A percentile compares a stretch with the other conserved stretches of the same genome.
Evolutionary conservation across 2,888 invertebrate species (phyloP).

Genomic region (Arrhopalites spinosus): DNA sequence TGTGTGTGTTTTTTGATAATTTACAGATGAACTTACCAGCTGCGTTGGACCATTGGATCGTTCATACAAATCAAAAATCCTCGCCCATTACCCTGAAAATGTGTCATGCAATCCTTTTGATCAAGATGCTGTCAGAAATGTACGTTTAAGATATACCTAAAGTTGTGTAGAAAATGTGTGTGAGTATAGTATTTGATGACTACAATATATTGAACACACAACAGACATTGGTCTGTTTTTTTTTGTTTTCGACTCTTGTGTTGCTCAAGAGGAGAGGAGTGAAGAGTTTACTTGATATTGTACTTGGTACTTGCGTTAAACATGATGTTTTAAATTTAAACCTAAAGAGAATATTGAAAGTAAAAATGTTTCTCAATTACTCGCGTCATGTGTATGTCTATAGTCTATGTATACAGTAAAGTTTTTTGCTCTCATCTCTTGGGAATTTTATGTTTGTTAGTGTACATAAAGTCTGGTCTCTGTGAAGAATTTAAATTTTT

Average conservation of each 20-base stretch:
- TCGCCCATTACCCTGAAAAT: constrained; percentile 93
- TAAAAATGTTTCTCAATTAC: not conserved
- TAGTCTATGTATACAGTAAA: not conserved
- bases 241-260: no score
- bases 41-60: constrained; percentile 86
- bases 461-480: not conserved
- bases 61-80: constrained; percentile 89
- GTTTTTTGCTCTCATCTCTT: not conserved
- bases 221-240: no score
- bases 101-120: constrained; percentile 89
- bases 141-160: constrained; percentile 61
- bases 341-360: not conserved
- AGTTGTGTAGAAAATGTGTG: no score
- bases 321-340: no score
- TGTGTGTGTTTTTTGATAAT: constrained; percentile 9
- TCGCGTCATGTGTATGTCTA: not conserved
- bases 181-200: no score
- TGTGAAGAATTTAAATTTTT: no score
- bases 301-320: no score
- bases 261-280: no score
- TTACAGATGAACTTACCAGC: constrained; percentile 76
- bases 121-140: constrained; percentile 95
- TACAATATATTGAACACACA: no score
- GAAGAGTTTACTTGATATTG: no score
- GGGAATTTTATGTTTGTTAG: not conserved